phyloP scores from a whole-genome alignment of 2,888 invertebrate species.

The Xanthia icteritia region DNA sequence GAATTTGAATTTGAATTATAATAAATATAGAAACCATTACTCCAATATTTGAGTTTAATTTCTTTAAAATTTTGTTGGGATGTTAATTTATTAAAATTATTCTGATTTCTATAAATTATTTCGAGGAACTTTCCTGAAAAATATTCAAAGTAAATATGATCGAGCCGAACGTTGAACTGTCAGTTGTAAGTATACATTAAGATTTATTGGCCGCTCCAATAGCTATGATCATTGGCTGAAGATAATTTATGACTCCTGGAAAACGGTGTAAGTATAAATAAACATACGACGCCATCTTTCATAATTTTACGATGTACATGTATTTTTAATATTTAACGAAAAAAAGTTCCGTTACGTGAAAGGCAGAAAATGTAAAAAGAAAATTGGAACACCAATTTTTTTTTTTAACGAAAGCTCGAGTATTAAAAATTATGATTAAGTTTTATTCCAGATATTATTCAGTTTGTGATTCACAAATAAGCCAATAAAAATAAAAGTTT shows the following conservation, averaged over 20 bases:
- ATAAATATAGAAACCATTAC: too few relatives aligned
- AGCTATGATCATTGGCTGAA: slow-evolving; percentile 26
- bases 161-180: slow-evolving; percentile 11
- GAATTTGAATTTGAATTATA: too few relatives aligned
- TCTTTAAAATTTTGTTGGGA: background rate
- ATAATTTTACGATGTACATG: background rate
- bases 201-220: slow-evolving; percentile 45
- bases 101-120: background rate
- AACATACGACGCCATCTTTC: slow-evolving; percentile 6
- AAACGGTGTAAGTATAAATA: slow-evolving; percentile 27
- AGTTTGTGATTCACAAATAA: background rate
- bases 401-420: too few relatives aligned
- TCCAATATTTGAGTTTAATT: background rate
- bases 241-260: slow-evolving; percentile 33
- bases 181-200: slow-evolving; percentile 25
- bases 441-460: background rate
- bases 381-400: background rate
- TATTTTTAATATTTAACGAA: background rate
- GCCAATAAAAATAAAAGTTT: background rate
- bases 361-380: background rate
- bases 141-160: slow-evolving; percentile 33
- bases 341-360: background rate
- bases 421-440: too few relatives aligned
- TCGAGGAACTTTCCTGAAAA: slow-evolving; percentile 10
- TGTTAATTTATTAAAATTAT: slow-evolving; percentile 10